phyloP scores from a whole-genome alignment of 2,113 vertebrate species.

The Xiphias gladius region DNA sequence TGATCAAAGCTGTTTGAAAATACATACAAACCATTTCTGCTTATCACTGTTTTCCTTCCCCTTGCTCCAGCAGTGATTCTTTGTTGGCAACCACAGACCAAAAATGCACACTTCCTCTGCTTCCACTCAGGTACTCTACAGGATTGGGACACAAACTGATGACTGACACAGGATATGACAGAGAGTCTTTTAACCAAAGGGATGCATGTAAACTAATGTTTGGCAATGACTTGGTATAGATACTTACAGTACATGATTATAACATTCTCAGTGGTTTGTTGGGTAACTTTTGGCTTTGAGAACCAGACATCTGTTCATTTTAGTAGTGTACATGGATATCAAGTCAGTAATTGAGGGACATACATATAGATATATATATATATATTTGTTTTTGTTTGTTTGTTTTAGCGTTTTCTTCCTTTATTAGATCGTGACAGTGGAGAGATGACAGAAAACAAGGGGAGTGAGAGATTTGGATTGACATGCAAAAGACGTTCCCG shows the following conservation, averaged over 20 bases:
- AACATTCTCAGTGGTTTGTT: neutral
- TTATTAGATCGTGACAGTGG: neutral
- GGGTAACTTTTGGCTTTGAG: constrained; percentile 10
- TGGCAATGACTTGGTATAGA: constrained; percentile 24
- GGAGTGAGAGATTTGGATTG: neutral
- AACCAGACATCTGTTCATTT: neutral
- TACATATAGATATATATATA: neutral
- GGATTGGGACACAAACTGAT: constrained; percentile 53
- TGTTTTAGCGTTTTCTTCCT: neutral
- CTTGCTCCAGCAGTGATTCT: neutral
- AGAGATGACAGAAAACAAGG: neutral
- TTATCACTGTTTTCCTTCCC: constrained; percentile 43
- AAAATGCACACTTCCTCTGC: constrained; percentile 34
- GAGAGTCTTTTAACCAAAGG: neutral
- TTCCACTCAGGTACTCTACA: constrained; percentile 53
- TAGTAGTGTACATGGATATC: neutral
- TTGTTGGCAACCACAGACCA: neutral
- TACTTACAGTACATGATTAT: neutral
- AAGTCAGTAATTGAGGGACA: neutral
- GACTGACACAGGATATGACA: constrained; percentile 68
- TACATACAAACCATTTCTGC: constrained; percentile 24
- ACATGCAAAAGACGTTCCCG: neutral
- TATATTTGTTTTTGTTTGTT: neutral
- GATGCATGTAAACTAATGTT: neutral
- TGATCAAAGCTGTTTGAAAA: constrained; percentile 21